phyloP scores from a whole-genome alignment of 2,797 vertebrate species.

The Mus spretus region DNA sequence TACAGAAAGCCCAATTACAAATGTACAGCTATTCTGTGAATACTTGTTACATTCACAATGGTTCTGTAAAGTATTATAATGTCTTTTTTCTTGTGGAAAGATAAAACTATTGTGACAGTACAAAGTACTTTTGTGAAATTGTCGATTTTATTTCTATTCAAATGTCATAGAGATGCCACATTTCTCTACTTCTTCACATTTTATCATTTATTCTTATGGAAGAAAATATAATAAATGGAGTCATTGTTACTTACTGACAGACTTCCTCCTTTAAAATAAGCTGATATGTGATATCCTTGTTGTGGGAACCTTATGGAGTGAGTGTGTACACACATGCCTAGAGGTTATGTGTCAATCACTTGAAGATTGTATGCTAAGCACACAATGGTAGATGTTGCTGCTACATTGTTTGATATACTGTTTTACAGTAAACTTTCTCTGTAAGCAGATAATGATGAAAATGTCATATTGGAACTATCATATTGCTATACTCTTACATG shows the following conservation, averaged over 20 bases:
- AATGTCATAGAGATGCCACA: not conserved
- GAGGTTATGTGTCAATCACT: not conserved
- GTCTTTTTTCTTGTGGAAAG: conserved; percentile 31
- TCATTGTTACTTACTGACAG: not conserved
- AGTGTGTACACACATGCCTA: not conserved
- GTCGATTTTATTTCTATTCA: not conserved
- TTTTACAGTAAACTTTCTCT: not conserved
- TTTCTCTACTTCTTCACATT: not conserved
- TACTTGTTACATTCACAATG: conserved; percentile 25
- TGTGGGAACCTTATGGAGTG: not conserved
- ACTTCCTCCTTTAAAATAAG: not conserved
- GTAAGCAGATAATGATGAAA: not conserved
- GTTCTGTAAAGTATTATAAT: not conserved
- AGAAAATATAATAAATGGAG: conserved; percentile 17
- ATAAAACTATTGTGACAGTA: not conserved
- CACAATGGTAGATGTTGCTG: not conserved
- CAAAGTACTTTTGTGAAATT: not conserved
- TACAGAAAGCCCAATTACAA: not conserved
- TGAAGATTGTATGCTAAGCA: not conserved
- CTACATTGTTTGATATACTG: not conserved
- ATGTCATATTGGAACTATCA: not conserved
- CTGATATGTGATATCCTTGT: not conserved
- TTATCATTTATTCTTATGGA: not conserved
- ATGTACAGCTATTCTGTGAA: not conserved
- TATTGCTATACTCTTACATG: not conserved